Conservation (phyloP, 2,888 invertebrate genomes). For the Diabrotica balteata region DNA sequence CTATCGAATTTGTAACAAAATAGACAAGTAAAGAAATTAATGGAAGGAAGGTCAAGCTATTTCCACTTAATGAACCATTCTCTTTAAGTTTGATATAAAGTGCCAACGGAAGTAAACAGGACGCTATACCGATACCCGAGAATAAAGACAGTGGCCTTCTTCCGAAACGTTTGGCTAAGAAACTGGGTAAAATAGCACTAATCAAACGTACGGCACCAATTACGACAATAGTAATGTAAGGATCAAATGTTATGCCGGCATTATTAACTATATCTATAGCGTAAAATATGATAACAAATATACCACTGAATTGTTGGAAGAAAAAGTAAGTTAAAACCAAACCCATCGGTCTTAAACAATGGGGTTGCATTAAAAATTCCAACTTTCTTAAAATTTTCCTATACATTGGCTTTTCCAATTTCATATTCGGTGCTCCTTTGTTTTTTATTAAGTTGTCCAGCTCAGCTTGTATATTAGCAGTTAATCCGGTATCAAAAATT, state of each 20-base stretch:
- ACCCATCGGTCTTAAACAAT: slow-evolving; percentile 61
- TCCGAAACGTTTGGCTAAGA: slow-evolving; percentile 64
- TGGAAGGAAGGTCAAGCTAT: slow-evolving; percentile 56
- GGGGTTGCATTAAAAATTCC: slow-evolving; percentile 53
- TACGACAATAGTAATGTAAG: slow-evolving; percentile 62
- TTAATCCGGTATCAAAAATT: slow-evolving; percentile 56
- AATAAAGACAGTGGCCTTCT: slow-evolving; percentile 65
- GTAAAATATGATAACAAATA: slow-evolving; percentile 66
- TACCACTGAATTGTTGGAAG: slow-evolving; percentile 67
- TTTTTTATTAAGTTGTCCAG: slow-evolving; percentile 48
- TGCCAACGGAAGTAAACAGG: slow-evolving; percentile 63
- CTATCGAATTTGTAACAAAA: slow-evolving; percentile 64
- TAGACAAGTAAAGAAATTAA: slow-evolving; percentile 60
- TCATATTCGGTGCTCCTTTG: slow-evolving; percentile 36
- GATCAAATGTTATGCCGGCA: slow-evolving; percentile 61
- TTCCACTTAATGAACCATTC: slow-evolving; percentile 45
- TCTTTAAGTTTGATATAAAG: slow-evolving; percentile 56
- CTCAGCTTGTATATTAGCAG: slow-evolving; percentile 47
- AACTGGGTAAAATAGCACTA: slow-evolving; percentile 60
- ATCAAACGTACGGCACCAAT: slow-evolving; percentile 62
- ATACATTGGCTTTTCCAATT: slow-evolving; percentile 24
- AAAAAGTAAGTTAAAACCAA: slow-evolving; percentile 64
- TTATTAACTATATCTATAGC: slow-evolving; percentile 63
- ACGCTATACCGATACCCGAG: slow-evolving; percentile 66
- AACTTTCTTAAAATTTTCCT: slow-evolving; percentile 47